Base-by-base conservation (phyloP, 2,888 invertebrate species). In the Sturmia bella region DNA sequence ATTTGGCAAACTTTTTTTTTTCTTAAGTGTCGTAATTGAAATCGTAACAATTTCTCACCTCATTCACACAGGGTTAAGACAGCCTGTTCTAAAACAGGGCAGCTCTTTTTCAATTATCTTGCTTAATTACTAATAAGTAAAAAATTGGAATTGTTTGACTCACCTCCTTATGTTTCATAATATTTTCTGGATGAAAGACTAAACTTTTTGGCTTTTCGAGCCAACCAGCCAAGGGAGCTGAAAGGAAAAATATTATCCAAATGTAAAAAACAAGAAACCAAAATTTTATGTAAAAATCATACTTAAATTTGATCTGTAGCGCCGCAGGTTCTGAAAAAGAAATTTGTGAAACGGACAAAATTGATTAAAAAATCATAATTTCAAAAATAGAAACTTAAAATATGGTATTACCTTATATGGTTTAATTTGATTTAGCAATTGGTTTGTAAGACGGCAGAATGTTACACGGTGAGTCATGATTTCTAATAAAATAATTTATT, bases 101-200 rank as follows among this genome's bases (percentile, higher is more conserved):
- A n/a, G n/a, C n/a, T n/a, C n/a, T 39, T 39, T 39, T 39, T 39
- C 12, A 12, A 12, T n/a, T n/a, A n/a, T n/a, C n/a, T n/a, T n/a
- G n/a, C n/a, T n/a, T n/a, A n/a, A n/a, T n/a, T n/a, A n/a, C n/a
- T 9, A 32, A 32, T 32, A 6, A 32, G 9, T 5, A 32, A 32
- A 32, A 32, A 9, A 32, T 3, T 32, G 5, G 5, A 7, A 32
- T 32, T 3, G 3, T 32, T 13, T 4, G 15, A 83, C 84, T 84
- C 68, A 85, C 85, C 84, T 84, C 85, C n/a, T 72, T 61, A 73
- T 84, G 81, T 52, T 83, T 83, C 50, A 61, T 54, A 50, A 85
- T 83, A 50, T 79, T 78, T 41, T 70, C 15, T 9, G 80, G 79
- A 48, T 81, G 79, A 76, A 85, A 84, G 59, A 85, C 39, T 50